Conservation (phyloP, 2,888 invertebrate genomes). For the Parapristionchus giblindavisi region DNA sequence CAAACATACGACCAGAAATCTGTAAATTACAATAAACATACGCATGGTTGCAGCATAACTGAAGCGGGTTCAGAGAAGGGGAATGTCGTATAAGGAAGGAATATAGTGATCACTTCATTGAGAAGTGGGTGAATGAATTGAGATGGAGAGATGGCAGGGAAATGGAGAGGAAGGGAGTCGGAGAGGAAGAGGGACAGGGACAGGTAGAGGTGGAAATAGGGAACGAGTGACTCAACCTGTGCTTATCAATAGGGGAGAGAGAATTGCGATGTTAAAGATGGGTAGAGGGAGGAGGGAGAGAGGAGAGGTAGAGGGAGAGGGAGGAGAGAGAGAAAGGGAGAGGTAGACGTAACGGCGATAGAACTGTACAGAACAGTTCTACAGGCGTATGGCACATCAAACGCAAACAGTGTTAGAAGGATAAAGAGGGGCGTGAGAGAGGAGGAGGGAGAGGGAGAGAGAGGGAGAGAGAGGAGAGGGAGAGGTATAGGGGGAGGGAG, state of each 20-base stretch:
- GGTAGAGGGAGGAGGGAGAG: neutral
- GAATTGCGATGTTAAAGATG: neutral
- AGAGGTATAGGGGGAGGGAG: neutral
- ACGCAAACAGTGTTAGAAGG: too few relatives aligned
- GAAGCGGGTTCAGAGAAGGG: too few relatives aligned
- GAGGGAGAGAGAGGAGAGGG: neutral
- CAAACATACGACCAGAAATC: too few relatives aligned
- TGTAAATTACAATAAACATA: too few relatives aligned
- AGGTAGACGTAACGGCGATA: neutral
- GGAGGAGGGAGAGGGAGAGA: conserved; percentile 3
- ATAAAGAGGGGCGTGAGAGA: neutral
- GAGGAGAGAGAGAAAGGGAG: conserved; percentile 13
- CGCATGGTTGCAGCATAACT: too few relatives aligned
- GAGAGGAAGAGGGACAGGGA: conserved; percentile 1
- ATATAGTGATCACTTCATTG: too few relatives aligned
- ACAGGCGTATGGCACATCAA: too few relatives aligned
- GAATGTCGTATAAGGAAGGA: too few relatives aligned
- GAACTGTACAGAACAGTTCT: neutral
- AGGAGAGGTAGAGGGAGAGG: neutral
- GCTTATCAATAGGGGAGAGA: conserved; percentile 7
- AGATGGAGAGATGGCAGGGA: neutral
- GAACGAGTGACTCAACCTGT: conserved; percentile 3
- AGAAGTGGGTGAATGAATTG: neutral
- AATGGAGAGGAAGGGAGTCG: neutral
- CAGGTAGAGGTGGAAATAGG: neutral